Conservation (phyloP, 1,140 invertebrate species). For the Neomicropteryx cornuta region DNA sequence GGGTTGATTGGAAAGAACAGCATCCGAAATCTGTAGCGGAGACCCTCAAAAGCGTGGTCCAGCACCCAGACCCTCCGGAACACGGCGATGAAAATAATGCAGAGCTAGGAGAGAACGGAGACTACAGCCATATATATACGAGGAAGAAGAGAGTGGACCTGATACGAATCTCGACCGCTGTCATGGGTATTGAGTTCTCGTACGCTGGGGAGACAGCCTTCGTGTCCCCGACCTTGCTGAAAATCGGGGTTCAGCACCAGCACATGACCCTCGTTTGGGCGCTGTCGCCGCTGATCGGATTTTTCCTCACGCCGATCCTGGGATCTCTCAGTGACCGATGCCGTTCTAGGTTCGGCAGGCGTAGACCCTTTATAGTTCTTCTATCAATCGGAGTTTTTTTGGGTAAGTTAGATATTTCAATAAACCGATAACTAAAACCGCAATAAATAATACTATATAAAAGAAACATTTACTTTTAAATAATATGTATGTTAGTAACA, state of each 20-base stretch:
- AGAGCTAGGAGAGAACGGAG: slow-evolving; percentile 36
- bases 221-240: slow-evolving; percentile 86
- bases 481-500: no score
- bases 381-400: slow-evolving; percentile 82
- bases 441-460: no score
- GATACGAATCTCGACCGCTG: slow-evolving; percentile 79
- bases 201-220: slow-evolving; percentile 96
- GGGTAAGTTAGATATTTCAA: slow-evolving; percentile 42
- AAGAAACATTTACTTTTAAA: no score
- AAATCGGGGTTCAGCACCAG: slow-evolving; percentile 82
- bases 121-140: slow-evolving; percentile 66
- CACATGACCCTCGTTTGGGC: slow-evolving; percentile 96
- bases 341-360: slow-evolving; percentile 62
- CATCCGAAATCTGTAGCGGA: slow-evolving; percentile 34
- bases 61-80: slow-evolving; percentile 33
- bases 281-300: slow-evolving; percentile 80
- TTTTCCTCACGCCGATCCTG: slow-evolving; percentile 85
- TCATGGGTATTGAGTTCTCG: slow-evolving; percentile 96
- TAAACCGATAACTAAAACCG: no score
- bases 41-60: slow-evolving; percentile 28
- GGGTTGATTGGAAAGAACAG: slow-evolving; percentile 45
- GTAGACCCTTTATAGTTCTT: slow-evolving; percentile 84
- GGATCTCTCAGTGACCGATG: slow-evolving; percentile 89
- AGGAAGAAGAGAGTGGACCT: slow-evolving; percentile 73
- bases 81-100: no score